Base-by-base conservation (phyloP, 2,797 vertebrate species). In the Lerista edwardsae region DNA sequence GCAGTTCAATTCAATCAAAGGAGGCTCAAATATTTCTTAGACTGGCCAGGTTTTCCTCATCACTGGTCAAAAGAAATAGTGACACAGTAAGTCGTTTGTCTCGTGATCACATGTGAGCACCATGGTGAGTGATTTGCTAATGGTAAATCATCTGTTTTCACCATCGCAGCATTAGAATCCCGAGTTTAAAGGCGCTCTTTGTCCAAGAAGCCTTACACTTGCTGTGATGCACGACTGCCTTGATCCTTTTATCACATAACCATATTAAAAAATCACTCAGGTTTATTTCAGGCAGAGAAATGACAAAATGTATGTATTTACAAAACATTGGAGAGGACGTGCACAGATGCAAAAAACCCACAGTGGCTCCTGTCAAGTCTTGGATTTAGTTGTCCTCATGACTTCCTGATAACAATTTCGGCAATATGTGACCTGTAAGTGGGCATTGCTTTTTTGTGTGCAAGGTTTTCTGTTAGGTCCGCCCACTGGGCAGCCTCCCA, bases 391-490 rank as follows among this genome's bases (percentile, higher is more conserved):
- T 57, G 21, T 3, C 83, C 1, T 1, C 21, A 17, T 27, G 81
- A 85, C 61, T 23, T 64, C 51, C 25, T 61, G 19, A 84, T 36
- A 85, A 72, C 3, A 51, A 25, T 36, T 57, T 23, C 7, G 7
- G 9, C 15, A 3, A 36, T 82, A 34, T 3, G 0, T 0, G 62
- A 2, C 21, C 36, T 23, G 0, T 59, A 72, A 2, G 47, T 83
- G 23, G 57, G 75, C 62, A 15, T 74, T 74, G n/a, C 51, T 65
- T 17, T 34, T 19, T 84, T 82, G n/a, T 17, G 51, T 55, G 36
- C 61, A 23, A 83, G 41, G 36, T 44, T 72, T 73, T 82, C 65
- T 47, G 36, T 9, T 41, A 29, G 74, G 79, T 75, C 84, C 8
- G 74, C 31, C 0, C 0, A 23, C 57, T 75, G 59, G n/a, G 15